phyloP scores from a whole-genome alignment of 1,140 invertebrate species.

The Ooceraea biroi region DNA sequence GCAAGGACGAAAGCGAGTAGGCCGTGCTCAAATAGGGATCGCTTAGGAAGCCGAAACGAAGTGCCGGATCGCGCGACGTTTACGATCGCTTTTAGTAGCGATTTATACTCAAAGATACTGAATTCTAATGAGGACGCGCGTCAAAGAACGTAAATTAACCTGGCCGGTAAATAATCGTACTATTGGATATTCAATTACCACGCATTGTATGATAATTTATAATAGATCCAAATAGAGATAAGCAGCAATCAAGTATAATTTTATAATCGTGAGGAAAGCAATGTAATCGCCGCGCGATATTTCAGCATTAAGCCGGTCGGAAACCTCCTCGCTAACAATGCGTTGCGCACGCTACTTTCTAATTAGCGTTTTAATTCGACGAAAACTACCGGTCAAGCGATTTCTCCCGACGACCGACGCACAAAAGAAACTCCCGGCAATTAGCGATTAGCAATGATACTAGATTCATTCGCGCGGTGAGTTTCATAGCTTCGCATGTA shows the following conservation, averaged over 20 bases:
- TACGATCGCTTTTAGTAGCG: slow-evolving; percentile 26
- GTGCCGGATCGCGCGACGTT: not conserved
- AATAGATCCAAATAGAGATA: too few species aligned
- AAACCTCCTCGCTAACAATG: slow-evolving; percentile 34
- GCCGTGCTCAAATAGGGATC: slow-evolving; percentile 17
- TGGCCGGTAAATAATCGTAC: too few species aligned
- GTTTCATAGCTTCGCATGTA: too few species aligned
- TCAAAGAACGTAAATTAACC: too few species aligned
- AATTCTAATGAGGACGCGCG: not conserved
- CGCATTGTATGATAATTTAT: too few species aligned
- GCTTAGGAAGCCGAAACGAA: slow-evolving; percentile 51
- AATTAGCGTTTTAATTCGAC: slow-evolving; percentile 44
- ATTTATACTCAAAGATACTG: not conserved
- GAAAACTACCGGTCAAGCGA: slow-evolving; percentile 49
- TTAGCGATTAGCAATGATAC: slow-evolving; percentile 19
- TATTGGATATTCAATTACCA: too few species aligned
- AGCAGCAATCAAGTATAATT: not conserved
- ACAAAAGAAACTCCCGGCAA: not conserved
- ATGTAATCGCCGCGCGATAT: not conserved
- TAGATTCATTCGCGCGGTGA: slow-evolving; percentile 10
- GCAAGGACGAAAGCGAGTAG: slow-evolving; percentile 72
- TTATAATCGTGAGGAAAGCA: not conserved
- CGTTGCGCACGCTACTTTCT: slow-evolving; percentile 51
- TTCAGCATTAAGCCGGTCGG: slow-evolving; percentile 10
- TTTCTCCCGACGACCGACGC: slow-evolving; percentile 7